Conservation (phyloP, 2,888 invertebrate species). For the Ochropleura leucogaster region DNA sequence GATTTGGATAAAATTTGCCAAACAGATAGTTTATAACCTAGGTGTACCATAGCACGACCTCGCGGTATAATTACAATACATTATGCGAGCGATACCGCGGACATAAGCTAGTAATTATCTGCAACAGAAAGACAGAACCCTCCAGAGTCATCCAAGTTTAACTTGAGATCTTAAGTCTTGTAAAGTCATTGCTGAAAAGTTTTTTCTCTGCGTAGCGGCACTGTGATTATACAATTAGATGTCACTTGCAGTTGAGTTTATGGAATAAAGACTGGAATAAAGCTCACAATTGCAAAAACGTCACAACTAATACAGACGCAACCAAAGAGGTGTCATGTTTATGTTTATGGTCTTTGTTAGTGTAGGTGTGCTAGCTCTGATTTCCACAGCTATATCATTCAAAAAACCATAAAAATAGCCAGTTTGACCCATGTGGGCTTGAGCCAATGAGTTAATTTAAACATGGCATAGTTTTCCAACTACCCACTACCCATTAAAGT, state of each 20-base stretch:
- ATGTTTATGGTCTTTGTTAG: too few relatives aligned
- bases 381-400: neutral
- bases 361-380: neutral
- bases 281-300: neutral
- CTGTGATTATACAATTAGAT: neutral
- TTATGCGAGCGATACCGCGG: too few relatives aligned
- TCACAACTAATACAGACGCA: neutral
- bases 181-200: neutral
- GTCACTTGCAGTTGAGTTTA: neutral
- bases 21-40: too few relatives aligned
- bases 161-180: neutral
- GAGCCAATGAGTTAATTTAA: constrained; percentile 52
- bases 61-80: neutral
- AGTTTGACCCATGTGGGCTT: constrained; percentile 28
- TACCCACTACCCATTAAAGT: constrained; percentile 52
- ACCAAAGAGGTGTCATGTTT: neutral
- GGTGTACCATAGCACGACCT: too few relatives aligned
- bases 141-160: neutral
- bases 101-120: neutral
- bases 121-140: neutral
- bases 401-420: constrained; percentile 7
- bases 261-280: neutral
- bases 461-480: constrained; percentile 50
- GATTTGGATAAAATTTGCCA: neutral
- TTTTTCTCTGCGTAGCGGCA: neutral